These are phyloP conservation scores for Steatornis caripensis DNA, from an alignment of 2,113 vertebrate genomes.

Conservation along the genomic window DNA sequence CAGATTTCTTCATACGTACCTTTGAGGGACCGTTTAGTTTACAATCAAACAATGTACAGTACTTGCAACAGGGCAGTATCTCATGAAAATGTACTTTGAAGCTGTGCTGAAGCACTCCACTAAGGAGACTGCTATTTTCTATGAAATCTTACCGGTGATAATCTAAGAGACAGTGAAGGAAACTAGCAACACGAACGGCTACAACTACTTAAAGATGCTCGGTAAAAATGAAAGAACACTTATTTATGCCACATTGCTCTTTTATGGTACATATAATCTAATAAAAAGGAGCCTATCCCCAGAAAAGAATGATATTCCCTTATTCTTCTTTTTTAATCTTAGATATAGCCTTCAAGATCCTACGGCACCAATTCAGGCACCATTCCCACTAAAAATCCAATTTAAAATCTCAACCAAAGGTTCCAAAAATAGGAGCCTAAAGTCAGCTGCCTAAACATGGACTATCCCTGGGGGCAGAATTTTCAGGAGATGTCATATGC, in stretches of 20 bases:
- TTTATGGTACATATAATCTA: neutral
- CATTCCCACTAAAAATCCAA: neutral
- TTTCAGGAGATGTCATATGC: constrained; percentile 20
- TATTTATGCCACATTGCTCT: neutral
- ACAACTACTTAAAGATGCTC: neutral
- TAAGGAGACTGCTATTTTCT: neutral
- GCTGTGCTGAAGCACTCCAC: neutral
- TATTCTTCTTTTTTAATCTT: neutral
- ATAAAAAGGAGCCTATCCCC: neutral
- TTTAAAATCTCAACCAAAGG: constrained; percentile 8
- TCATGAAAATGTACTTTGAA: neutral
- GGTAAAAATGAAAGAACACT: neutral
- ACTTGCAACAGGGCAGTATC: neutral
- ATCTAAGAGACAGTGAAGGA: neutral
- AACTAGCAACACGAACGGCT: neutral
- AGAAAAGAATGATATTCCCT: neutral
- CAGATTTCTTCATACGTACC: neutral
- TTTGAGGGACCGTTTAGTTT: neutral
- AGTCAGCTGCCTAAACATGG: constrained; percentile 25
- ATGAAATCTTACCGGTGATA: neutral
- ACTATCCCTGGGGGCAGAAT: neutral
- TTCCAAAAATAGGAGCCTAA: constrained; percentile 34
- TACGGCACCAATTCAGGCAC: neutral
- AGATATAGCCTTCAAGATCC: neutral
- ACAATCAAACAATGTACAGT: neutral